phyloP scores from a whole-genome alignment of 2,888 invertebrate genomes.

The Andricus quercusramuli region DNA sequence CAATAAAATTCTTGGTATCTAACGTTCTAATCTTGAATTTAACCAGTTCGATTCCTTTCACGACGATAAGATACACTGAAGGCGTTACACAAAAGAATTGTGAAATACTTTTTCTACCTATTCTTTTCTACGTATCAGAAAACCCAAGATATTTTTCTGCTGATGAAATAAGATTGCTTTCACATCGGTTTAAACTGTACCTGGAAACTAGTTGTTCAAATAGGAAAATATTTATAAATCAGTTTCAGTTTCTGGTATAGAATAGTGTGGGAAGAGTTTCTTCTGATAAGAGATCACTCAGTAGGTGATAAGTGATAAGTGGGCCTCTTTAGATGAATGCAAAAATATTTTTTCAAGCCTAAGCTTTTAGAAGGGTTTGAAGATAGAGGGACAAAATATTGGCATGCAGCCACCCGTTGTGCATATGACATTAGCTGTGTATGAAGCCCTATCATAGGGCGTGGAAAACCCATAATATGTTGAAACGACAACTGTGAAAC shows the following conservation, averaged over 20 bases:
- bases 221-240: background rate
- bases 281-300: background rate
- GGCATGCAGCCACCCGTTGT: conserved; percentile 25
- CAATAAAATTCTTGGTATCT: conserved; percentile 4
- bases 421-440: conserved; percentile 22
- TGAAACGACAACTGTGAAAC: conserved; percentile 30
- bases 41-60: background rate
- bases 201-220: background rate
- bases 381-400: conserved; percentile 25
- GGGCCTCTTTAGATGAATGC: background rate
- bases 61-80: background rate
- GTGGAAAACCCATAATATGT: conserved; percentile 23
- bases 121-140: background rate
- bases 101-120: background rate
- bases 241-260: background rate
- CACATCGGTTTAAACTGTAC: too few species aligned
- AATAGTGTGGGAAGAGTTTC: background rate
- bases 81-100: background rate
- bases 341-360: conserved; percentile 7
- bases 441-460: conserved; percentile 28
- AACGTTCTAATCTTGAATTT: conserved; percentile 24
- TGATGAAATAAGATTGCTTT: background rate
- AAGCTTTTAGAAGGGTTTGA: background rate
- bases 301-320: background rate
- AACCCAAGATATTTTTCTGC: background rate